Base-by-base conservation (phyloP, 30 jellyfish, hydroid and myxozoan genomes). In the Phacellophora camtschatica region DNA sequence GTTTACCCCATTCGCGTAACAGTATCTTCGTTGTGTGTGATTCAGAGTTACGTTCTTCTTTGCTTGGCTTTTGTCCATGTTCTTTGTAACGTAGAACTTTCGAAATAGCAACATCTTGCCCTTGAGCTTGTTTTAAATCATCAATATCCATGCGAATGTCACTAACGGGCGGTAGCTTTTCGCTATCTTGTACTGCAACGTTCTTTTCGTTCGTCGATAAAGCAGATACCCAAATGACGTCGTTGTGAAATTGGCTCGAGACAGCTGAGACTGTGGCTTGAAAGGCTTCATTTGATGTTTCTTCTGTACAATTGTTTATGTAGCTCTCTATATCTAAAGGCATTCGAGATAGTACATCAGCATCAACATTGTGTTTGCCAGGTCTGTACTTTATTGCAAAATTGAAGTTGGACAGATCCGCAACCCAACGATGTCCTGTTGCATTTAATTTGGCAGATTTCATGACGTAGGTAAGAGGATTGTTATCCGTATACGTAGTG, bases 251-350 rank as follows among this genome's bases (percentile, higher is more conserved):
- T 54, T 43, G 83, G 27, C 36, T 45, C 4, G 66, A 23, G 29
- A 62, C 30, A n/a, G 84, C 90, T 79, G 83, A 28, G 15, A 42
- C 90, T 22, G 76, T 22, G 25, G 85, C 85, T 65, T 79, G 90
- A 79, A 79, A 43, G 0, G 39, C 69, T 55, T 79, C 90, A n/a
- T 71, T 71, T 20, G 84, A 27, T 5, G 46, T 32, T 30, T 43
- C 73, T 8, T 45, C 42, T 3, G 46, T 65, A 66, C 90, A 79
- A 5, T 25, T 2, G 16, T 55, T 43, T 61, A 46, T 48, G 24
- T 9, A 28, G 77, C 49, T 50, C 74, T 69, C 86, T 54, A 73
- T 46, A 54, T 48, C 36, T 19, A 27, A 2, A 18, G 90, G 90
- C 76, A 62, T 23, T 59, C 90, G 57, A 4, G 90, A 79, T 2